Evolutionary conservation across 2,888 invertebrate species (phyloP).

Genomic region (Ypsolopha sequella): DNA sequence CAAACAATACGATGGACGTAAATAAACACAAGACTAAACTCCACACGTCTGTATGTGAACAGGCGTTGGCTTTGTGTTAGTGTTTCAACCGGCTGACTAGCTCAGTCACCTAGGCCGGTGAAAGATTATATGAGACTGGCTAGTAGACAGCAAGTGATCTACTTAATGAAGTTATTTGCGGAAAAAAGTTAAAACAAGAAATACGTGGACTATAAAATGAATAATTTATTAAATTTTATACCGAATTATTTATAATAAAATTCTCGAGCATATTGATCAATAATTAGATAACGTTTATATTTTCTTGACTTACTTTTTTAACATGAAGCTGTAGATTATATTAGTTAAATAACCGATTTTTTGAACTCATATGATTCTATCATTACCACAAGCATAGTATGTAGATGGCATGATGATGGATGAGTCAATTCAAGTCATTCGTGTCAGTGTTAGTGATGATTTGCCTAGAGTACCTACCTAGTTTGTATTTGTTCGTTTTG

Average conservation of each 20-base stretch:
- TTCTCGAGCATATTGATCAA: no score
- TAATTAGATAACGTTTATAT: no score
- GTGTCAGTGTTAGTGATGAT: conserved; percentile 23
- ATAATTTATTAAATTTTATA: no score
- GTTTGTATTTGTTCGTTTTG: conserved; percentile 19
- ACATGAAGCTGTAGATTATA: not conserved
- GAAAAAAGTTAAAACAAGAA: no score
- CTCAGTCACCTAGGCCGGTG: conserved; percentile 19
- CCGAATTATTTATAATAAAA: no score
- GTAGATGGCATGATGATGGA: conserved; percentile 13
- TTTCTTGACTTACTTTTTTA: no score
- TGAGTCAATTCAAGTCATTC: conserved; percentile 5
- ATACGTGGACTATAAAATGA: no score
- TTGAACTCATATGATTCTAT: not conserved
- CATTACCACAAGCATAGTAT: not conserved
- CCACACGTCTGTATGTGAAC: conserved; percentile 42
- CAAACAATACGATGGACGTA: conserved; percentile 71
- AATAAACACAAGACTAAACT: conserved; percentile 62
- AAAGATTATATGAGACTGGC: conserved; percentile 14
- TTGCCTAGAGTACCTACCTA: conserved; percentile 25
- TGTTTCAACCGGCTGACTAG: conserved; percentile 31
- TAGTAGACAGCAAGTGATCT: conserved; percentile 13
- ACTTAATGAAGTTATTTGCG: conserved; percentile 9
- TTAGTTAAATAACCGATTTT: not conserved
- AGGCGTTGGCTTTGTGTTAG: conserved; percentile 53